Percentiles rank a stretch among this genome's conserved stretches.
These are phyloP conservation scores for Xiphydria camelus DNA, from an alignment of 2,888 invertebrate genomes.

Conservation along the genomic window DNA sequence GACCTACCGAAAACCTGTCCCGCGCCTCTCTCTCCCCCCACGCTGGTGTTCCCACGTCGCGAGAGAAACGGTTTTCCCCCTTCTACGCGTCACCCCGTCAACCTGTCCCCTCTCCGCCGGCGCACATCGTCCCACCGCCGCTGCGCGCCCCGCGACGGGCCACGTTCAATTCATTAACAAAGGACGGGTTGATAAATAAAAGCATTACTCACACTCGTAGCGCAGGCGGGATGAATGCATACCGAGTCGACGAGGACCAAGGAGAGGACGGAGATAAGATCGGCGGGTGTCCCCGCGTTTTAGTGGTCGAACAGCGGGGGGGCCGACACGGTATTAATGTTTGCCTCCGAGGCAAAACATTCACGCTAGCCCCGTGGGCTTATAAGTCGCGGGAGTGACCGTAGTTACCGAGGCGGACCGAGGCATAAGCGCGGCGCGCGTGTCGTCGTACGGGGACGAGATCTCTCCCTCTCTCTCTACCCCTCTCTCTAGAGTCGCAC, in stretches of 20 bases:
- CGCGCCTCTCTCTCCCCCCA: too few species aligned
- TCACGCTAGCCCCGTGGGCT: slow-evolving; percentile 26
- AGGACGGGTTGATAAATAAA: slow-evolving; percentile 57
- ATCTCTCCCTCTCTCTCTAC: too few species aligned
- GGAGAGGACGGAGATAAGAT: slow-evolving; percentile 55
- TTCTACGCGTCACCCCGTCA: too few species aligned
- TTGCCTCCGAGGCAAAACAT: slow-evolving; percentile 52
- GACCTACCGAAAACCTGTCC: background rate
- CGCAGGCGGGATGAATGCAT: slow-evolving; percentile 53
- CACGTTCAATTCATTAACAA: slow-evolving; percentile 54
- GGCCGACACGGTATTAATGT: slow-evolving; percentile 57
- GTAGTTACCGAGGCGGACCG: too few species aligned
- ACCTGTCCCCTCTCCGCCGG: too few species aligned
- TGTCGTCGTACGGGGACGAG: too few species aligned
- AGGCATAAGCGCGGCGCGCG: too few species aligned
- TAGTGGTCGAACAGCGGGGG: slow-evolving; percentile 55
- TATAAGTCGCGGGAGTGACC: background rate
- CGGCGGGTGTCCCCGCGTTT: slow-evolving; percentile 58
- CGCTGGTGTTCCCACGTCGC: too few species aligned
- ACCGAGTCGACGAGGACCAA: slow-evolving; percentile 53
- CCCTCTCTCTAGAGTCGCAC: too few species aligned
- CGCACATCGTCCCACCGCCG: too few species aligned
- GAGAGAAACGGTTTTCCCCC: background rate
- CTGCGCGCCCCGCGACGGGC: slow-evolving; percentile 2
- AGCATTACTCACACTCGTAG: slow-evolving; percentile 55